A percentile compares a stretch with the other conserved stretches of the same genome.
phyloP scores from a whole-genome alignment of 2,888 invertebrate species.

The Acrocera orbiculus region DNA sequence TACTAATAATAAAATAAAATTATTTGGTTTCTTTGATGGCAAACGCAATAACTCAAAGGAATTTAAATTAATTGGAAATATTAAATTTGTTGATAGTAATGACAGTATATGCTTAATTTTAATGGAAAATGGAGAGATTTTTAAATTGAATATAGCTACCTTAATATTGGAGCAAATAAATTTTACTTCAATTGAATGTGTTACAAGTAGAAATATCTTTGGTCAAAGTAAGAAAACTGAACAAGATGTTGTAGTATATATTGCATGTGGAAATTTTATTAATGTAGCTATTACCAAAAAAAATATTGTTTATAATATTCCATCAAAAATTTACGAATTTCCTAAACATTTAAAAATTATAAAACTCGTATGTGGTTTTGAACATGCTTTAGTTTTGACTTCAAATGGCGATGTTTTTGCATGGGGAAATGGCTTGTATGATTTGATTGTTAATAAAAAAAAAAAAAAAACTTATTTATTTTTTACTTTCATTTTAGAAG shows the following conservation, averaged over 20 bases:
- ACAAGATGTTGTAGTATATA: constrained; percentile 24
- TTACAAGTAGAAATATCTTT: constrained; percentile 19
- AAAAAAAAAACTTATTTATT: not conserved
- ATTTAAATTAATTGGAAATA: constrained; percentile 13
- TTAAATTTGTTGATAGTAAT: constrained; percentile 18
- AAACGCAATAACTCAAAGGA: constrained; percentile 10
- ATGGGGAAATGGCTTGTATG: constrained; percentile 70
- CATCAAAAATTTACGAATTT: constrained; percentile 37
- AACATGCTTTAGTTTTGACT: constrained; percentile 58
- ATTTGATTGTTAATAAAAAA: not conserved
- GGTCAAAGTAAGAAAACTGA: constrained; percentile 12
- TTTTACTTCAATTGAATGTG: constrained; percentile 6
- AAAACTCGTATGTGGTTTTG: constrained; percentile 59
- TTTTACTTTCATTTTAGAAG: constrained; percentile 39
- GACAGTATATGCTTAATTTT: constrained; percentile 22
- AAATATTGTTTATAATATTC: constrained; percentile 44
- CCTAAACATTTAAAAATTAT: constrained; percentile 36
- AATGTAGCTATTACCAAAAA: constrained; percentile 30
- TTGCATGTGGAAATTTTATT: constrained; percentile 33
- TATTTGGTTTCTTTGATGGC: constrained; percentile 19
- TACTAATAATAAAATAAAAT: constrained; percentile 11
- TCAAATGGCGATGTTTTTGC: constrained; percentile 55
- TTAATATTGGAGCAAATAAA: constrained; percentile 7
- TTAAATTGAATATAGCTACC: constrained; percentile 14
- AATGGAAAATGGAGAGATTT: constrained; percentile 20